phyloP scores from a whole-genome alignment of 2,113 vertebrate genomes.

The Carassius gibelio region DNA sequence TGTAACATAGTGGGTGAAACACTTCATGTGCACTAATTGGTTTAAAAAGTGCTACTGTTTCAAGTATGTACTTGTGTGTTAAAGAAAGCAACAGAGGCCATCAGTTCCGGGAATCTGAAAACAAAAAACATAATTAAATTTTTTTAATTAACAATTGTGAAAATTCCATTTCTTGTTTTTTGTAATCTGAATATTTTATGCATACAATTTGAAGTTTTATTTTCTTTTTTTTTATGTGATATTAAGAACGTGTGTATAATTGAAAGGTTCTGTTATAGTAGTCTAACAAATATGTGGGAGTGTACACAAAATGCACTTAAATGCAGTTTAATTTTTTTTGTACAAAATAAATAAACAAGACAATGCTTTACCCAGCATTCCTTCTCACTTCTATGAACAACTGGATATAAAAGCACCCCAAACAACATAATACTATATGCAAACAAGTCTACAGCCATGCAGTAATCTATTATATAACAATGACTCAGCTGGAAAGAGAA shows the following conservation, averaged over 20 bases:
- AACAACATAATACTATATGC: background rate
- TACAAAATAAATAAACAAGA: background rate
- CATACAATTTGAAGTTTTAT: background rate
- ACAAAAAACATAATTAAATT: background rate
- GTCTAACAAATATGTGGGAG: background rate
- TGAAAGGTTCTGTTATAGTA: background rate
- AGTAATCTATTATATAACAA: constrained; percentile 19
- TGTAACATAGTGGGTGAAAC: background rate
- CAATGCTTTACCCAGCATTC: background rate
- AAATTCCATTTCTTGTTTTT: background rate
- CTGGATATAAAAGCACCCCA: background rate
- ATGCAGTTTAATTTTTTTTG: background rate
- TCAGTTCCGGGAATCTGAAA: background rate
- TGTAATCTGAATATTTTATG: background rate
- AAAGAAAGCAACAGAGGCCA: background rate
- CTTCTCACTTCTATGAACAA: background rate
- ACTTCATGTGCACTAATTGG: background rate
- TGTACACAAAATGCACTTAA: background rate
- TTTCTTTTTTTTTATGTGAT: background rate
- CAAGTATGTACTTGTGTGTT: background rate
- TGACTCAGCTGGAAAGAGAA: constrained; percentile 35
- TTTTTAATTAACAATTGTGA: background rate
- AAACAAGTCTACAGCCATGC: background rate
- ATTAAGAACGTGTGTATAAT: background rate
- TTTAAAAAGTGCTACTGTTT: background rate